Conservation (phyloP, 2,113 vertebrate species). For the Halcyon senegalensis region DNA sequence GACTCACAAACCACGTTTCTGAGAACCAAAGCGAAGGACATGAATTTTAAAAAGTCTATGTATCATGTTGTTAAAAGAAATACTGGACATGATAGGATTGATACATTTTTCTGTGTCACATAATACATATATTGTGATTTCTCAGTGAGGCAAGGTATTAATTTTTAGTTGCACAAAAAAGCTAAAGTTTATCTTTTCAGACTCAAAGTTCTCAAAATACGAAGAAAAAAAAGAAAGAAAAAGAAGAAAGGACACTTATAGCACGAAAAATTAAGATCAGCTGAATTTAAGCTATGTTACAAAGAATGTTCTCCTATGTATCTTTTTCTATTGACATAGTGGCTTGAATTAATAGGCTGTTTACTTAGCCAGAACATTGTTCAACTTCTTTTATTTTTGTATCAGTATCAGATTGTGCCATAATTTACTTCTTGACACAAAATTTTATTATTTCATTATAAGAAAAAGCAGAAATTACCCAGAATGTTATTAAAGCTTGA, state of each 20-base stretch:
- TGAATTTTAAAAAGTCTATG: background rate
- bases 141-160: background rate
- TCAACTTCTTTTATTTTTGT: background rate
- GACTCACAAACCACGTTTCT: background rate
- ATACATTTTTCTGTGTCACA: background rate
- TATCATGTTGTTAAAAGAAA: background rate
- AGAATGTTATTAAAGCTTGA: conserved; percentile 3
- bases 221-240: accelerated
- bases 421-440: background rate
- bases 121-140: background rate
- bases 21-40: background rate
- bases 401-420: background rate
- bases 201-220: background rate
- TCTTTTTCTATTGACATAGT: background rate
- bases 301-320: background rate
- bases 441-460: background rate
- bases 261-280: background rate
- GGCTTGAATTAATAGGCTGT: background rate
- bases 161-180: background rate
- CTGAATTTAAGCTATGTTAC: background rate
- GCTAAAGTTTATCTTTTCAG: background rate
- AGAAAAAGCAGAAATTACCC: background rate
- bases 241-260: background rate
- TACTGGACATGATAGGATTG: background rate
- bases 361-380: background rate